Conservation (phyloP, 2,113 vertebrate genomes). For the Garra rufa region DNA sequence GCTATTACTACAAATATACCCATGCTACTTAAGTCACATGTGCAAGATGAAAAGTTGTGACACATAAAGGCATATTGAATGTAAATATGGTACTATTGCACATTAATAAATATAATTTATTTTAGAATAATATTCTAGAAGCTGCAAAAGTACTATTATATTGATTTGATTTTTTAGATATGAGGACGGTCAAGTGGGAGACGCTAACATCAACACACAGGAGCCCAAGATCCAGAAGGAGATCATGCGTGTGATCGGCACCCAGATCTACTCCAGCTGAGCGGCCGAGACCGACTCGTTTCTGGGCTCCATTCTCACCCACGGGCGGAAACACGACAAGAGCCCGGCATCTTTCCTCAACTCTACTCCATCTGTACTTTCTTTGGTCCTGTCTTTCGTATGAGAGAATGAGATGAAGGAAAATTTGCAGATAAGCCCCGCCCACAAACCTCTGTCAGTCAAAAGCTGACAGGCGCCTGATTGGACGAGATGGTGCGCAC, state of each 20-base stretch:
- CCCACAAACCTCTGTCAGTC: constrained; percentile 11
- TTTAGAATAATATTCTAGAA: too few species aligned
- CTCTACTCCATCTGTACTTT: constrained; percentile 49
- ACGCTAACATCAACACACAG: constrained; percentile 99
- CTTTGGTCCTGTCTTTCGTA: neutral
- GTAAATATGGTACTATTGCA: too few species aligned
- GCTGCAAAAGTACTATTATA: too few species aligned
- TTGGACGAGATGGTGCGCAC: neutral
- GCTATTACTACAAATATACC: too few species aligned
- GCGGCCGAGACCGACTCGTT: neutral
- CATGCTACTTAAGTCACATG: too few species aligned
- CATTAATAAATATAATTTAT: too few species aligned
- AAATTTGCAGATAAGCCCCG: neutral
- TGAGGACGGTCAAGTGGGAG: constrained; percentile 97
- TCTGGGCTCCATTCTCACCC: neutral
- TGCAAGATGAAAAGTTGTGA: too few species aligned
- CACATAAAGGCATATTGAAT: too few species aligned
- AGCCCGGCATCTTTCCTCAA: constrained; percentile 13
- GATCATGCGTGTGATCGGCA: constrained; percentile 99
- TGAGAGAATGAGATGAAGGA: neutral
- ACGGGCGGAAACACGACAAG: constrained; percentile 32
- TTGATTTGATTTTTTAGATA: too few species aligned
- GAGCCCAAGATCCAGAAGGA: constrained; percentile 99
- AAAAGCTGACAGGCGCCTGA: neutral
- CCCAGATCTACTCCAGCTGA: constrained; percentile 98